Conservation (phyloP, 2,888 invertebrate genomes). For the Magallana nippona region DNA sequence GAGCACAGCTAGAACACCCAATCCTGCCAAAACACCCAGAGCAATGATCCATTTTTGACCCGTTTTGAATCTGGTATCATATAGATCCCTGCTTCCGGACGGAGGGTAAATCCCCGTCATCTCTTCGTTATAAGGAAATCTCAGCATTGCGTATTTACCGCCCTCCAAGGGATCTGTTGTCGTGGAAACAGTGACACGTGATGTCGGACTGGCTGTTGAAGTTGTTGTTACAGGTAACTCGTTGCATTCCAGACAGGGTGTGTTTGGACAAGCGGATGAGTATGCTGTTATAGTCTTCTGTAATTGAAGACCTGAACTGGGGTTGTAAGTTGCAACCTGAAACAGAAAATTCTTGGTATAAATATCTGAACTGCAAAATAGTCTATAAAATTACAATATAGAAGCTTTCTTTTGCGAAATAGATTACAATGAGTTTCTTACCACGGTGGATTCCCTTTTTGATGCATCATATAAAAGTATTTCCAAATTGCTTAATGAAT, state of each 20-base stretch:
- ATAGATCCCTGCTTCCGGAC: slow-evolving; percentile 35
- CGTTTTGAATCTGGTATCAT: slow-evolving; percentile 62
- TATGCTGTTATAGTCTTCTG: slow-evolving; percentile 9
- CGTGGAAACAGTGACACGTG: slow-evolving; percentile 30
- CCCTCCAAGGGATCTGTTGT: slow-evolving; percentile 55
- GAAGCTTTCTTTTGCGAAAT: no score
- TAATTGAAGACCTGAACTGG: slow-evolving; percentile 19
- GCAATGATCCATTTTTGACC: slow-evolving; percentile 89
- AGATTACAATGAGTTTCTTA: no score
- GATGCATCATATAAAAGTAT: not conserved
- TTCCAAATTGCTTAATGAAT: slow-evolving; percentile 44
- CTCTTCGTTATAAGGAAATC: slow-evolving; percentile 62
- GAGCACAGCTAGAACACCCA: slow-evolving; percentile 91
- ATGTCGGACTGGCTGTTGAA: slow-evolving; percentile 46
- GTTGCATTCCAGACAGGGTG: slow-evolving; percentile 63
- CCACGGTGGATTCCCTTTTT: no score
- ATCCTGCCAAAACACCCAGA: slow-evolving; percentile 89
- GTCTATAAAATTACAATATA: not conserved
- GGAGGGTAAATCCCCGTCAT: slow-evolving; percentile 67
- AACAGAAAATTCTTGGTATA: not conserved
- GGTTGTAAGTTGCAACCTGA: slow-evolving; percentile 48
- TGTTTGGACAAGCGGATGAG: slow-evolving; percentile 52
- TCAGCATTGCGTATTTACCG: slow-evolving; percentile 50
- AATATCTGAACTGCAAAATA: not conserved
- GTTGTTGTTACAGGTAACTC: slow-evolving; percentile 48